A percentile compares a stretch with the other conserved stretches of the same genome.
These are phyloP conservation scores for Amphiura filiformis DNA, from an alignment of 35 echinoderm and acorn worm species.

Conservation along the genomic window DNA sequence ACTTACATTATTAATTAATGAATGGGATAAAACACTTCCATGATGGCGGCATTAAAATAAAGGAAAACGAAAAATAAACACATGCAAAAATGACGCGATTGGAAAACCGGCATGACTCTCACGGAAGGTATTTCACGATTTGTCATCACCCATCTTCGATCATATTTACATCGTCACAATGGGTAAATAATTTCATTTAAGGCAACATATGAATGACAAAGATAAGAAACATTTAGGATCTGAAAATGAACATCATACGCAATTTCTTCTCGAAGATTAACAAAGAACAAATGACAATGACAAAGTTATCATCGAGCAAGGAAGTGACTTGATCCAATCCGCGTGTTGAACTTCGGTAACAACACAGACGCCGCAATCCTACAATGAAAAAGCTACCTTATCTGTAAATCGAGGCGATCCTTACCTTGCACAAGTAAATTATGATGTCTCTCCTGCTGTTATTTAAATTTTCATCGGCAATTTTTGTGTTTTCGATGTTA, in stretches of 20 bases:
- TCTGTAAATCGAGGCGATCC: not conserved
- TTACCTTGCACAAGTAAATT: constrained; percentile 33
- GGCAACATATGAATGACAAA: too few species aligned
- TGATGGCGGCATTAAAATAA: too few species aligned
- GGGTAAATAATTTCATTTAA: too few species aligned
- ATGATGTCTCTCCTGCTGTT: constrained; percentile 28
- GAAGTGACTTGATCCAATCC: not conserved
- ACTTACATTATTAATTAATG: too few species aligned
- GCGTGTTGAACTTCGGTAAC: not conserved
- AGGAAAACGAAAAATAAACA: too few species aligned
- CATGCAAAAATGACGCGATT: too few species aligned
- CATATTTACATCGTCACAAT: too few species aligned
- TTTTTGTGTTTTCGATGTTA: not conserved
- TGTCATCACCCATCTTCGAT: too few species aligned
- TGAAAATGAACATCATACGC: not conserved
- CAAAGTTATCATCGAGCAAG: not conserved
- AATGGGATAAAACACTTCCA: too few species aligned
- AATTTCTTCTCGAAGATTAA: not conserved
- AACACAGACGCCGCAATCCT: not conserved
- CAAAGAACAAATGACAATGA: not conserved
- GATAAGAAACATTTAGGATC: too few species aligned
- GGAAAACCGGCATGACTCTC: not conserved
- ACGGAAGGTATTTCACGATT: not conserved
- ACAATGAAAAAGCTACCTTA: not conserved
- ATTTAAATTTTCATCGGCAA: constrained; percentile 35